A percentile compares a stretch with the other conserved stretches of the same genome.
These are phyloP conservation scores for Ceryle rudis DNA, from an alignment of 2,797 vertebrate genomes.

Conservation along the genomic window DNA sequence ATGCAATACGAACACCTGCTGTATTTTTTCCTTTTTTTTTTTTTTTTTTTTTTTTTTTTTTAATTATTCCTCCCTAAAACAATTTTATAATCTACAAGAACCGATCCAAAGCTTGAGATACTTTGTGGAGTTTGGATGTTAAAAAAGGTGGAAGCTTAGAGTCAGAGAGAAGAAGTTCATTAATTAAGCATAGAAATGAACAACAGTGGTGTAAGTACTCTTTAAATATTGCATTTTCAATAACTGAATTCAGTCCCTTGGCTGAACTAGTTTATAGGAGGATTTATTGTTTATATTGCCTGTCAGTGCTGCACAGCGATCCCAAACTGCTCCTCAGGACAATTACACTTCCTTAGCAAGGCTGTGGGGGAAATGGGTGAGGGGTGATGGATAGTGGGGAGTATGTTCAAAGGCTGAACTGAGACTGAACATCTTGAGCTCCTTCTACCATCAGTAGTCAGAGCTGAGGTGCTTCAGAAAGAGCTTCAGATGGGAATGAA, in stretches of 20 bases:
- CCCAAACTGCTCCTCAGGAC: background rate
- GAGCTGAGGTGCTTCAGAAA: background rate
- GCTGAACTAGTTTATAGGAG: background rate
- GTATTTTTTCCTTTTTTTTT: background rate
- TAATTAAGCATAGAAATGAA: background rate
- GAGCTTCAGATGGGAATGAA: background rate
- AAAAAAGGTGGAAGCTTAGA: background rate
- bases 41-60: background rate
- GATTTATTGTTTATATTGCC: background rate
- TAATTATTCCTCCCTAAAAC: background rate
- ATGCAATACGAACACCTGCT: background rate
- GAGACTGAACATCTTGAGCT: background rate
- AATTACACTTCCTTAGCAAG: background rate
- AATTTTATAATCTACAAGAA: background rate
- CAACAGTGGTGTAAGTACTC: background rate
- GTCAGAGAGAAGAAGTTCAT: background rate
- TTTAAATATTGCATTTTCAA: background rate
- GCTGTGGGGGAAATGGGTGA: background rate
- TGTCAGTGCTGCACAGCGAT: background rate
- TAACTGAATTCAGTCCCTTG: background rate
- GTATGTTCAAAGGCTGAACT: background rate
- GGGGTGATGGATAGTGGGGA: background rate
- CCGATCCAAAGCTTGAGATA: background rate
- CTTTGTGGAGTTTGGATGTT: background rate
- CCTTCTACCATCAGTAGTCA: background rate